Evolutionary conservation across 2,888 invertebrate species (phyloP), one percentile per base, ranked within the genome.

Genomic region (Lasioglossum pauxillum): DNA sequence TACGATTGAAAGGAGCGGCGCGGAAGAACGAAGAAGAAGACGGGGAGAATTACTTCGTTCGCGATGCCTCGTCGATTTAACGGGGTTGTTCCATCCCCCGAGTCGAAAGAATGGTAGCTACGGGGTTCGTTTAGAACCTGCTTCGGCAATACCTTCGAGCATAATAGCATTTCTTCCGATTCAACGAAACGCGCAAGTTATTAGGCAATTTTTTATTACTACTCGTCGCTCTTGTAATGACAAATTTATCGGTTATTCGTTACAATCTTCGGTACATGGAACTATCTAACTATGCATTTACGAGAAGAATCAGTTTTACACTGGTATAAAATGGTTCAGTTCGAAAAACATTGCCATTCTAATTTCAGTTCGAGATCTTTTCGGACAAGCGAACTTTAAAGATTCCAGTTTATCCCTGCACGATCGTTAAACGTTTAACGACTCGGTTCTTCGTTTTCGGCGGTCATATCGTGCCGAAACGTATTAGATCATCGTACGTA

Each of bases 401-500:
- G 77, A 72, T 72, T 35, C 67, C 38, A 53, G 76, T 86, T 83
- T 80, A 85, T 75, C 80, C 49, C n/a, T 69, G 19, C 23, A 1
- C 80, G 74, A 86, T 87, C 87, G 83, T 87, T 83, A 86, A 87
- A 87, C 74, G 74, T 57, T 86, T 86, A 81, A 87, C 84, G 86
- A 86, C 77, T 57, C 41, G 75, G 83, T 83, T 72, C 73, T 72
- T 78, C 83, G 75, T 78, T 83, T 74, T 41, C 38, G 53, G n/a
- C 57, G 19, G 49, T 60, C 35, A 60, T 53, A 69, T 57, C 73
- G 75, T 35, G 75, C 60, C 46, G 60, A 57, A 73, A 46, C 77
- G 31, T 35, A 31, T 80, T 57, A 49, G 64, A 83, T 82, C 82
- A 64, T 67, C 67, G 80, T 16, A 53, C 53, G 73, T 49, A 53